Conservation (phyloP, 1,140 invertebrate species). For the Pteromalus puparum region DNA sequence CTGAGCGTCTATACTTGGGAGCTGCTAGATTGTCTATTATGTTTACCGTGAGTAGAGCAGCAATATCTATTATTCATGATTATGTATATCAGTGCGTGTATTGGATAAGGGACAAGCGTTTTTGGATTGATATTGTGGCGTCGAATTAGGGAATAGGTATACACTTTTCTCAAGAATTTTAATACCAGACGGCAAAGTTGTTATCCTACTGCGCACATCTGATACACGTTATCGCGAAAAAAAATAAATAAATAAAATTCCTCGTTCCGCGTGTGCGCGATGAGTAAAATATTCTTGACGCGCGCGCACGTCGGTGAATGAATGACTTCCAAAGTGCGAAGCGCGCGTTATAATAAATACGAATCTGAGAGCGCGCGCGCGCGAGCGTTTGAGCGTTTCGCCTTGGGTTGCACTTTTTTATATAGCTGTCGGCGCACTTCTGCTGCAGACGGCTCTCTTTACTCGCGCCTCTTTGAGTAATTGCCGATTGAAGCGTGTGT, state of each 20-base stretch:
- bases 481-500: neutral
- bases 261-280: too few relatives aligned
- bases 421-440: neutral
- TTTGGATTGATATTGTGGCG: too few relatives aligned
- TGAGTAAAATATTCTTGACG: neutral
- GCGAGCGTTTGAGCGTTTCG: neutral
- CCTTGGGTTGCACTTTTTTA: neutral
- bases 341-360: neutral
- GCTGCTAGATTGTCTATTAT: neutral
- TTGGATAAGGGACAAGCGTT: too few relatives aligned
- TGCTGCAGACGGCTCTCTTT: neutral
- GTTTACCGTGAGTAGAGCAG: neutral
- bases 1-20: too few relatives aligned
- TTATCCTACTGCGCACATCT: too few relatives aligned
- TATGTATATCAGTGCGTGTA: neutral
- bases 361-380: neutral
- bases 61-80: conserved; percentile 22
- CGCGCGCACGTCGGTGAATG: neutral
- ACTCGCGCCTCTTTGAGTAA: neutral
- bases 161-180: too few relatives aligned
- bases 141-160: too few relatives aligned
- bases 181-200: too few relatives aligned
- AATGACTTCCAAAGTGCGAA: neutral
- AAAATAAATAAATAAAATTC: too few relatives aligned
- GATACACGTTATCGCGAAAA: too few relatives aligned